Percentiles rank a stretch among this genome's conserved stretches.
Evolutionary conservation across 2,888 invertebrate genomes (phyloP).

Genomic region (Eucriotettix oculatus): DNA sequence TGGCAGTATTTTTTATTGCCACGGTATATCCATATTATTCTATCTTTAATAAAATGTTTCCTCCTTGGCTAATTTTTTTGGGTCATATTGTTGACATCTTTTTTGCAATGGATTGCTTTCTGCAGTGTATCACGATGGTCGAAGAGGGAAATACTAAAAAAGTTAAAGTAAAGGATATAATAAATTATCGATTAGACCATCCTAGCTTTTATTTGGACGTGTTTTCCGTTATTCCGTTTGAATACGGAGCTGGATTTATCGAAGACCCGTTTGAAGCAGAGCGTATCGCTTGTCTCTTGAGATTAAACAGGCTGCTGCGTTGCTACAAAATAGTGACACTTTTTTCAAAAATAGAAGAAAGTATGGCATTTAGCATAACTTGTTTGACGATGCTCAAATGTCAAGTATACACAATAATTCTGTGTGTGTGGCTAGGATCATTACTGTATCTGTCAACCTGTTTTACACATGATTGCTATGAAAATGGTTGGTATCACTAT

Average conservation of each 20-base stretch:
- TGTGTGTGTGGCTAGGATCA: slow-evolving; percentile 36
- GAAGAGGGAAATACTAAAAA: slow-evolving; percentile 14
- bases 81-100: slow-evolving; percentile 27
- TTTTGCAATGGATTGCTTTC: slow-evolving; percentile 27
- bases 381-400: slow-evolving; percentile 29
- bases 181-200: slow-evolving; percentile 29
- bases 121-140: slow-evolving; percentile 31
- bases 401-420: slow-evolving; percentile 27
- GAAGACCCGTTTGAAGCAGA: neutral
- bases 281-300: slow-evolving; percentile 24
- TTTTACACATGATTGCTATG: slow-evolving; percentile 30
- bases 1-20: slow-evolving; percentile 28
- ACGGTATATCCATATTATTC: slow-evolving; percentile 33
- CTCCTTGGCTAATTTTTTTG: slow-evolving; percentile 25
- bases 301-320: slow-evolving; percentile 34
- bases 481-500: slow-evolving; percentile 30
- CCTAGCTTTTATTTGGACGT: slow-evolving; percentile 35
- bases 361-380: slow-evolving; percentile 17
- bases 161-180: slow-evolving; percentile 25
- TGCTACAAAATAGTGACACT: slow-evolving; percentile 33
- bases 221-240: slow-evolving; percentile 31
- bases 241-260: slow-evolving; percentile 21
- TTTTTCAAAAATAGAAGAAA: slow-evolving; percentile 29
- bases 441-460: slow-evolving; percentile 34
- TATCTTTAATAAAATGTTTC: slow-evolving; percentile 28